These are phyloP conservation scores for Hydrocynus forskahlii DNA, from an alignment of 2,797 vertebrate species.

Conservation along the genomic window DNA sequence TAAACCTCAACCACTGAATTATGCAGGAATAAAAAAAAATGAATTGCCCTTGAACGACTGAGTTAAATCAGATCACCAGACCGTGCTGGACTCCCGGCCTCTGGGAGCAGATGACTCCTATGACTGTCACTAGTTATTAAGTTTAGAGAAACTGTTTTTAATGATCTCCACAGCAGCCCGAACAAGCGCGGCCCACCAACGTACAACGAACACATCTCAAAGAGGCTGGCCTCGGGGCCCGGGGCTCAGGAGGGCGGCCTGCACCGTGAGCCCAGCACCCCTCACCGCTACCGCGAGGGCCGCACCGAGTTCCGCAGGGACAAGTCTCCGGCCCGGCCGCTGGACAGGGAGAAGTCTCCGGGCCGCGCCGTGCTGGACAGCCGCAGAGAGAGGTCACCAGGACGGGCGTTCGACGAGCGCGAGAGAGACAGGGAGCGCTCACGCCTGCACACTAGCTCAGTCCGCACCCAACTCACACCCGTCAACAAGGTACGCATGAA, in stretches of 20 bases:
- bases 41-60: too few relatives aligned
- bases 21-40: not conserved
- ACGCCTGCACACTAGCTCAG: constrained; percentile 86
- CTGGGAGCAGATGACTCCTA: not conserved
- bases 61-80: too few relatives aligned
- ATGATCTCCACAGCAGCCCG: constrained; percentile 81
- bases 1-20: not conserved
- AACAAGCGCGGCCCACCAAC: constrained; percentile 96
- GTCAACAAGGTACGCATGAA: constrained; percentile 90
- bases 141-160: too few relatives aligned
- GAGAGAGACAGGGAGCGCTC: constrained; percentile 76
- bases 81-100: not conserved
- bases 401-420: constrained; percentile 90
- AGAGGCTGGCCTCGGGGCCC: constrained; percentile 90
- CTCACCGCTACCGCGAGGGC: constrained; percentile 95
- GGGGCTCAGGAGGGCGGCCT: constrained; percentile 85
- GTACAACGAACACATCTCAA: constrained; percentile 98
- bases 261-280: constrained; percentile 95
- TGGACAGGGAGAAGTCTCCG: constrained; percentile 96
- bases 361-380: constrained; percentile 87
- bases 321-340: constrained; percentile 92
- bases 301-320: constrained; percentile 94
- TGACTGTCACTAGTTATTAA: not conserved
- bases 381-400: constrained; percentile 92
- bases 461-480: constrained; percentile 92